Base-by-base conservation (phyloP, 2,797 vertebrate genomes). In the Babyrousa celebensis region DNA sequence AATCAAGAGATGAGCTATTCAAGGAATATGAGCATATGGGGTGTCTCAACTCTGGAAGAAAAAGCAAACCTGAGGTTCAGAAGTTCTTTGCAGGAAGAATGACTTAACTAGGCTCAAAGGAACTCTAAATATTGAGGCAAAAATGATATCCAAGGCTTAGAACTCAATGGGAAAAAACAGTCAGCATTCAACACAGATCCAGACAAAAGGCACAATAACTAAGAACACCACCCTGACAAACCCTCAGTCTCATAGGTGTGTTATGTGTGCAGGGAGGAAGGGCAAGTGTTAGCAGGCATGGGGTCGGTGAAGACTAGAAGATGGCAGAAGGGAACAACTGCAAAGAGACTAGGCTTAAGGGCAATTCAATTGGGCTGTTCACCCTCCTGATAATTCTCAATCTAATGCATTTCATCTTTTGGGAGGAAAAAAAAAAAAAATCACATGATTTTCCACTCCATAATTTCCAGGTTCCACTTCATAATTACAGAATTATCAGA, bases 401-500 rank as follows among this genome's bases (percentile, higher is more conserved):
- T 77, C 20, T 48, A 65, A 48, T 36, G 5, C 27, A 70, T 65
- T 85, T 93, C 80, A 58, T 79, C 21, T 43, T 43, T 32, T 65
- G 23, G 17, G 12, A 14, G 36, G 17, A 32, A 56, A 29, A 63
- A 36, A 29, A 63, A 36, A 21, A 65, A 48, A 23, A 60, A 68
- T 52, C 6, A n/a, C 8, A 36, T 43, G 3, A 72, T 88, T 95
- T 32, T 89, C 12, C 29, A 75, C 10, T 90, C 43, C 11, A 65
- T 29, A 85, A 62, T 85, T 84, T 96, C n/a, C 20, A 94, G 11
- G 60, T 68, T 74, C 52, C 0, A 84, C n/a, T 84, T 56, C 40
- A 70, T 79, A 92, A 87, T 90, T 85, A 93, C 17, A 75, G 71
- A 95, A 79, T 16, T 88, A 48, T 86, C 84, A 86, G 62, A 79